Evolutionary conservation across 2,113 vertebrate genomes (phyloP).

Genomic region (Thermophis baileyi): DNA sequence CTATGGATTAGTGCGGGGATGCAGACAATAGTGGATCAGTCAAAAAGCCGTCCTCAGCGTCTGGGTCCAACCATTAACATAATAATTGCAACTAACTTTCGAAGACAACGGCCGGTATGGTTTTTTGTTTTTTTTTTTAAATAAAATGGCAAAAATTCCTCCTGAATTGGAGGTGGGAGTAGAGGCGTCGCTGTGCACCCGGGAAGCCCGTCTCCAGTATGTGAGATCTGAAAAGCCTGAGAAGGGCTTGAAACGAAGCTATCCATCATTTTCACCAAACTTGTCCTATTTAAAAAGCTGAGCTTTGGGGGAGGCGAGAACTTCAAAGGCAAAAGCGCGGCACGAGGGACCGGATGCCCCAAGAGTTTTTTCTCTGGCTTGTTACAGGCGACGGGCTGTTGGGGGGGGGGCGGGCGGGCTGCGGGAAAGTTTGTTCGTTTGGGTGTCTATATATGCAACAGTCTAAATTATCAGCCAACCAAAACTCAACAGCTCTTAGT

Average conservation of each 20-base stretch:
- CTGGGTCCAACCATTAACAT: background rate
- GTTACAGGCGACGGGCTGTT: constrained; percentile 17
- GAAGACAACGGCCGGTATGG: background rate
- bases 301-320: constrained; percentile 6
- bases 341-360: constrained; percentile 40
- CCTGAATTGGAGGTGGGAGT: background rate
- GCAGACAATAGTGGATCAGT: background rate
- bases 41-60: background rate
- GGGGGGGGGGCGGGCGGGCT: background rate
- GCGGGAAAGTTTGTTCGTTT: constrained; percentile 51
- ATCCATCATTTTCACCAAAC: constrained; percentile 54
- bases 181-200: constrained; percentile 39
- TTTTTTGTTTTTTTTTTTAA: background rate
- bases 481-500: background rate
- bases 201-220: constrained; percentile 17
- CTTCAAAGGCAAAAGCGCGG: constrained; percentile 54
- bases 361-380: constrained; percentile 43
- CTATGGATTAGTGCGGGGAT: background rate
- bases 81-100: background rate
- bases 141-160: constrained; percentile 31
- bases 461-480: constrained; percentile 36
- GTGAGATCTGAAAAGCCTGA: constrained; percentile 40
- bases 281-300: constrained; percentile 59
- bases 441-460: constrained; percentile 44
- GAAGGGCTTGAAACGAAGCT: constrained; percentile 44